A percentile compares a stretch with the other conserved stretches of the same genome.
Evolutionary conservation across 2,888 invertebrate species (phyloP).

Genomic region (Minunthozetes semirufus): DNA sequence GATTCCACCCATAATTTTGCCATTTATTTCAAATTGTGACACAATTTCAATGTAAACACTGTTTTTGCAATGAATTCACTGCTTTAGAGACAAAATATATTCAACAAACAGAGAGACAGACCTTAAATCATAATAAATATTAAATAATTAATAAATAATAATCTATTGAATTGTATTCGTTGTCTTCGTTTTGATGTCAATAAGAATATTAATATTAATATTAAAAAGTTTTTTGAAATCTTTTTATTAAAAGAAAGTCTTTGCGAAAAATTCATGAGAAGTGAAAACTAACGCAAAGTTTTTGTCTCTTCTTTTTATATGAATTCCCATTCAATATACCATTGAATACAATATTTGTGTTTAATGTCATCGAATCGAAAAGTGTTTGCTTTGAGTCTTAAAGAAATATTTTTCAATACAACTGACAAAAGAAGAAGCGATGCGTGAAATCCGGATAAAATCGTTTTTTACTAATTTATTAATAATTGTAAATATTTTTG

Average conservation of each 20-base stretch:
- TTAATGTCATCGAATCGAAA: background rate
- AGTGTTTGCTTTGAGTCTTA: background rate
- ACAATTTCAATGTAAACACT: constrained; percentile 16
- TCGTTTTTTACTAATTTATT: background rate
- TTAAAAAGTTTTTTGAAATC: background rate
- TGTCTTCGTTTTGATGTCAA: too few relatives aligned
- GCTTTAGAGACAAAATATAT: background rate
- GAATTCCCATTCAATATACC: too few relatives aligned
- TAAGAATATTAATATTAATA: background rate
- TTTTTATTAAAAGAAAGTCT: background rate
- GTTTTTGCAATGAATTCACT: background rate
- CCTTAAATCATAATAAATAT: background rate
- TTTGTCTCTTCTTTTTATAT: background rate
- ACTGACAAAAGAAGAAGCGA: background rate
- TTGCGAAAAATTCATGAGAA: background rate
- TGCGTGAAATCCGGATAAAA: background rate
- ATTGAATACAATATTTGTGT: background rate
- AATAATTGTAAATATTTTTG: background rate
- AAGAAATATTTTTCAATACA: too few relatives aligned
- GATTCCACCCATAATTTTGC: background rate
- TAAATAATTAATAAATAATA: too few relatives aligned
- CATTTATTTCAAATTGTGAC: constrained; percentile 2
- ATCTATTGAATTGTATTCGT: too few relatives aligned
- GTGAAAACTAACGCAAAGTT: background rate
- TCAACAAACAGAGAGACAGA: background rate